Evolutionary conservation across 2,113 vertebrate genomes (phyloP), one percentile per base, ranked within the genome.

Genomic region (Strix uralensis): DNA sequence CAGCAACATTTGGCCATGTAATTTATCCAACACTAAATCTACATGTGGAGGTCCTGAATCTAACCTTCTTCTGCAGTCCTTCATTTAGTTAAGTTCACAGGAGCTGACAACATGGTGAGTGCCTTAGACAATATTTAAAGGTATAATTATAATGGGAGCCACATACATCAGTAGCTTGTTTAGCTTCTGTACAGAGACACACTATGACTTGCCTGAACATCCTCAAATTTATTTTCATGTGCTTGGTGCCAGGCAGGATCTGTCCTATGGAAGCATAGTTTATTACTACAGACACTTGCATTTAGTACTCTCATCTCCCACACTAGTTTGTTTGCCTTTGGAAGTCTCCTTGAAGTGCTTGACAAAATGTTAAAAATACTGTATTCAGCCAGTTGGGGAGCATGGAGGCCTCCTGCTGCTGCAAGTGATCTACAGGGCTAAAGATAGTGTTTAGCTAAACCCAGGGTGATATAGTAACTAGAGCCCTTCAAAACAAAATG

Each of bases 391-490:
- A 71, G 47, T 15, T 84, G 55, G 81, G 46, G 66, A 95, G 20
- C 1, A 1, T 67, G 38, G 71, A 61, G 63, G 32, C 40, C 5
- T 91, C 95, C 88, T 73, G 81, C 84, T 55, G 67, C 42, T 65
- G 7, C 38, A 73, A 94, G 94, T 79, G 88, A 92, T 90, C 90
- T 94, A 29, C 18, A 44, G 67, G 81, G 14, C 38, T 92, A 96
- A 97, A 94, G 90, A 95, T 1, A 84, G 81, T 91, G 75, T 94
- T 96, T 93, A 90, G n/a, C 58, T 86, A 84, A 92, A 90, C 29
- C 69, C 67, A 38, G 78, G 46, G 72, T 93, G 85, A 88, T 63
- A 87, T 2, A 74, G 55, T 92, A 91, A 95, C 72, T 74, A 91
- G 85, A 86, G 77, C 23, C 67, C 82, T 91, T 81, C 51, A 97